Evolutionary conservation across 2,113 vertebrate genomes (phyloP).

Genomic region (Aix galericulata): DNA sequence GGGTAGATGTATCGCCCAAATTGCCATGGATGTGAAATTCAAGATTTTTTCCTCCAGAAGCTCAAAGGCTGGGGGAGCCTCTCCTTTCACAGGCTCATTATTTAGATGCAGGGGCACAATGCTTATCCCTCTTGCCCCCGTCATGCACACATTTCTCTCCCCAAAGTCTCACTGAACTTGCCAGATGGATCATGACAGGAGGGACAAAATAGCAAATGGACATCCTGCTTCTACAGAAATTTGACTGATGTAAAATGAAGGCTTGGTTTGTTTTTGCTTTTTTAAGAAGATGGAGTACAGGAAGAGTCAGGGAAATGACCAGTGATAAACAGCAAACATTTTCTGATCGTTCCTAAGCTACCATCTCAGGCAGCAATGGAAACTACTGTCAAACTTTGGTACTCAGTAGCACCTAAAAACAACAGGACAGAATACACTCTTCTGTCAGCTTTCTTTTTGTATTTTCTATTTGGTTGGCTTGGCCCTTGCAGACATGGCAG

Average conservation of each 20-base stretch:
- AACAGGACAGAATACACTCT: neutral
- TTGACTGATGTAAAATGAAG: neutral
- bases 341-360: neutral
- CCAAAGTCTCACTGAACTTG: neutral
- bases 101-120: neutral
- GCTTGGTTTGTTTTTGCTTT: neutral
- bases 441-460: neutral
- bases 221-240: neutral
- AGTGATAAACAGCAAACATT: neutral
- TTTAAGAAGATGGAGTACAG: neutral
- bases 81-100: neutral
- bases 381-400: neutral
- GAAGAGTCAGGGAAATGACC: neutral
- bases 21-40: neutral
- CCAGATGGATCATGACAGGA: neutral
- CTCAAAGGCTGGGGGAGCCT: neutral
- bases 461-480: neutral
- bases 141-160: neutral
- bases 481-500: neutral
- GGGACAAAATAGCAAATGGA: neutral
- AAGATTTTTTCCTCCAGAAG: neutral
- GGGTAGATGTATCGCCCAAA: neutral
- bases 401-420: neutral
- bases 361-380: neutral
- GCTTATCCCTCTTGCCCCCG: neutral